Evolutionary conservation across 2,888 invertebrate genomes (phyloP), one percentile per base, ranked within the genome.

Genomic region (Spodoptera exigua): DNA sequence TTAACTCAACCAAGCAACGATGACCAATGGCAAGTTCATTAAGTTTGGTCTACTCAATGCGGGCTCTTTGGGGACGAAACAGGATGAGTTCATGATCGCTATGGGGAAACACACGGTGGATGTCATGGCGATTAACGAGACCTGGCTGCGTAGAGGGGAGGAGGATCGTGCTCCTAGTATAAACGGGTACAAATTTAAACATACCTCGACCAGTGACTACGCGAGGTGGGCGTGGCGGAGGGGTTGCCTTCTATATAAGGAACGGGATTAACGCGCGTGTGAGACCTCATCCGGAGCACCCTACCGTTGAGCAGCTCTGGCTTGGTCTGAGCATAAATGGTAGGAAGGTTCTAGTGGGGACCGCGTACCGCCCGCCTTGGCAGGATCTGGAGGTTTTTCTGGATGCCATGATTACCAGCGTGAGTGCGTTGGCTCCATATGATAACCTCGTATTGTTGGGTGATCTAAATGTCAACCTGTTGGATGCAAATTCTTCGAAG

Each of bases 101-200:
- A 56, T 78, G 55, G 54, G 21, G 9, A 32, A 48, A 7, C 37
- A 61, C 16, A 14, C 39, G 0, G 57, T 60, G 1, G 74, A 79
- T 35, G 46, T 78, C 0, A 57, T 78, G 27, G 75, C 74, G 7
- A 63, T 76, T 2, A 77, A 79, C 36, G 75, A 77, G 40, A 75
- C 75, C 0, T 77, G 77, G 77, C 46, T 79, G 2, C 40, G 61
- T n/a, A 35, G 21, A 7, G 75, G 75, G 0, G 65, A 77, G 51
- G 75, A 74, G 10, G 67, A 36, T 1, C 61, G 62, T 3, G 76
- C 76, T 1, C 78, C 78, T 3, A 11, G 35, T 3, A 53, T 72
- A 5, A 66, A 70, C 1, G 75, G 72, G 4, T 80, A 75, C 37
- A 54, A 65, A 9, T 47, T 78, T 34, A 41, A 69, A 0, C 63